phyloP scores from a whole-genome alignment of 2,797 vertebrate genomes.

The Orestias chungarensis region DNA sequence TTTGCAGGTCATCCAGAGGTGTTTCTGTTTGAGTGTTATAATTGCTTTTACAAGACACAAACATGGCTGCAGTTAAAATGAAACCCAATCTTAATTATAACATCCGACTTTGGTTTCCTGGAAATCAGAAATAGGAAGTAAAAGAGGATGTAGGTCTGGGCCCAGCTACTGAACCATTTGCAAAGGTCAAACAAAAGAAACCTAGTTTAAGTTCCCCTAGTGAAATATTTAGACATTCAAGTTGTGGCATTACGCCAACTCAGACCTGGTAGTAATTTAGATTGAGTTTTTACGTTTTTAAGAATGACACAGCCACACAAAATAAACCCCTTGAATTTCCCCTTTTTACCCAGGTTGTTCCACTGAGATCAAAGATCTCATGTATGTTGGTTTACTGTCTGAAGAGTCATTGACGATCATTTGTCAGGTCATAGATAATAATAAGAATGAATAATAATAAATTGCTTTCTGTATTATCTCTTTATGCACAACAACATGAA shows the following conservation, averaged over 20 bases:
- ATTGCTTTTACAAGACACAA: not conserved
- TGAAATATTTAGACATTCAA: not conserved
- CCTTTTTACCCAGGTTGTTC: no score
- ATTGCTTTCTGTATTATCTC: no score
- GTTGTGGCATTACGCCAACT: not conserved
- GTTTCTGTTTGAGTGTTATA: not conserved
- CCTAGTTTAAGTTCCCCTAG: not conserved
- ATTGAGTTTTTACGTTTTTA: not conserved
- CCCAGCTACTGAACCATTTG: not conserved
- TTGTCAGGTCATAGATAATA: no score
- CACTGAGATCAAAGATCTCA: no score
- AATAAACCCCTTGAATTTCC: not conserved
- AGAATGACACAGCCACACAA: not conserved
- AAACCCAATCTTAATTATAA: not conserved
- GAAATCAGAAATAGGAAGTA: not conserved
- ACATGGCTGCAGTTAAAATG: not conserved
- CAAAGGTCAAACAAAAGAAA: not conserved
- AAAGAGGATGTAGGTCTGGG: not conserved
- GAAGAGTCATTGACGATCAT: no score
- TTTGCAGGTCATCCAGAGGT: not conserved
- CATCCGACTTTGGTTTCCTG: not conserved
- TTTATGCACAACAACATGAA: no score
- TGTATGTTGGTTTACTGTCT: no score
- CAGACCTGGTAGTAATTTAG: not conserved
- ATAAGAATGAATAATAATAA: no score